Evolutionary conservation across 2,797 vertebrate species (phyloP).

Genomic region (Platyrinchus mystaceus): DNA sequence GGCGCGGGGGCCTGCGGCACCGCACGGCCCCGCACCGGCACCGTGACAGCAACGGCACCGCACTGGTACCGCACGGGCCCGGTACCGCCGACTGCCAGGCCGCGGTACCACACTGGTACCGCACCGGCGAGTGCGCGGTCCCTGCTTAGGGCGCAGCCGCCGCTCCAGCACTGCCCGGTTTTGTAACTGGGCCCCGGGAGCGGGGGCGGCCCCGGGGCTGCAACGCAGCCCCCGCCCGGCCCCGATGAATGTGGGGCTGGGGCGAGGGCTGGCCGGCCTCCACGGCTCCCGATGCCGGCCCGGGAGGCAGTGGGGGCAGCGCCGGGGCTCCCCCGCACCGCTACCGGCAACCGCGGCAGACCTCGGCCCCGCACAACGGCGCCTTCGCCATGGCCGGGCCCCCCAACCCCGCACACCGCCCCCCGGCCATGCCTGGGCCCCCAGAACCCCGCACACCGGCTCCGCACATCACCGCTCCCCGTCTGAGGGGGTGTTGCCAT

Average conservation of each 20-base stretch:
- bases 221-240: background rate
- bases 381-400: background rate
- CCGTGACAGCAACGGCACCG: too few species aligned
- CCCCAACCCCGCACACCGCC: too few species aligned
- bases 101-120: background rate
- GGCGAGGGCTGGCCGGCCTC: too few species aligned
- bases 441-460: background rate
- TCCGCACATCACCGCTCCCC: background rate
- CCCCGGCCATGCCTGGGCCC: too few species aligned
- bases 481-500: background rate
- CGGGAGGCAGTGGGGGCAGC: background rate
- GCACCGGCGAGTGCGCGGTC: background rate
- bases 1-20: too few species aligned
- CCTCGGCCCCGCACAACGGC: background rate
- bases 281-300: background rate
- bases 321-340: background rate
- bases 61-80: background rate
- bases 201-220: background rate
- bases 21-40: too few species aligned
- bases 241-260: background rate
- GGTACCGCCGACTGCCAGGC: background rate
- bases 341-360: background rate
- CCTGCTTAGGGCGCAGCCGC: background rate
- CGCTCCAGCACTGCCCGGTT: background rate
- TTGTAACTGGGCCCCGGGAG: background rate